A percentile compares a stretch with the other conserved stretches of the same genome.
Conservation (phyloP, 2,113 vertebrate species). For the Osmerus eperlanus region DNA sequence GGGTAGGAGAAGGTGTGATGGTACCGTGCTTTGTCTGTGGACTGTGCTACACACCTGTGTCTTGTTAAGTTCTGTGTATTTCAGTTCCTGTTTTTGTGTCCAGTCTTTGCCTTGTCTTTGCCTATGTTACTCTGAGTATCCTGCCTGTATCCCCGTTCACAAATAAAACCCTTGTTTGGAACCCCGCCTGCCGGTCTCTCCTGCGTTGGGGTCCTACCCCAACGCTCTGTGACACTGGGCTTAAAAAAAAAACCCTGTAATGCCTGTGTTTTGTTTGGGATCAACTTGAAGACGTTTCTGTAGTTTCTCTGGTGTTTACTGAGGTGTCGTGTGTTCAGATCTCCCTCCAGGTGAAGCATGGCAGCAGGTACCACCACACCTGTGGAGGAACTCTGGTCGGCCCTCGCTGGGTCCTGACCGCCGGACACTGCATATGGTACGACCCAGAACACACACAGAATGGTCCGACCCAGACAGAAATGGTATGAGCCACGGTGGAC, state of each 20-base stretch:
- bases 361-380: conserved; percentile 62
- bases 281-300: neutral
- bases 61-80: no score
- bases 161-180: no score
- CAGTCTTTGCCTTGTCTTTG: no score
- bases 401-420: conserved; percentile 68
- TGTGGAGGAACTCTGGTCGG: conserved; percentile 69
- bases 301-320: neutral
- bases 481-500: no score
- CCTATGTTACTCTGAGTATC: no score
- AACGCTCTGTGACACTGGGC: neutral
- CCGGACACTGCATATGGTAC: conserved; percentile 73
- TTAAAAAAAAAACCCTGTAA: neutral
- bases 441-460: neutral
- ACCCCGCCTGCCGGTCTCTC: neutral
- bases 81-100: no score
- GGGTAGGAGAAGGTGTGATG: no score
- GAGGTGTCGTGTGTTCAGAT: conserved; percentile 46
- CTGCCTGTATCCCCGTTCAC: no score
- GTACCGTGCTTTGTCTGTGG: no score
- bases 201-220: neutral
- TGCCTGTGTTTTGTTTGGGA: neutral
- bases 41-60: no score
- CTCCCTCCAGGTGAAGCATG: conserved; percentile 67
- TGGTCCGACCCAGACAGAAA: no score